Evolutionary conservation across 2,888 invertebrate genomes (phyloP), one percentile per base, ranked within the genome.

Genomic region (Hypomecis punctinalis): DNA sequence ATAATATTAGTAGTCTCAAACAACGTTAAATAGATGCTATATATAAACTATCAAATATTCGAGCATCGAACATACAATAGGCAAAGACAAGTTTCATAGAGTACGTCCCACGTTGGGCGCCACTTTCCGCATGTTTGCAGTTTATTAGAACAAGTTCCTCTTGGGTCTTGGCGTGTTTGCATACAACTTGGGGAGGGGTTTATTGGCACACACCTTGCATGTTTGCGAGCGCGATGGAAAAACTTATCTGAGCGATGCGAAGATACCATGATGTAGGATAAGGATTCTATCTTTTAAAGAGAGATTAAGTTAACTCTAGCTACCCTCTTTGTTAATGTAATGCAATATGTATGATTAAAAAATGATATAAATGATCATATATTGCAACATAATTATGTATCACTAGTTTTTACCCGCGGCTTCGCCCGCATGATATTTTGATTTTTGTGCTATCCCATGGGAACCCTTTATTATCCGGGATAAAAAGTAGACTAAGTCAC

Each of bases 121-220:
- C 78, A 78, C 64, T 62, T 72, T 72, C 85, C 87, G 77, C 88
- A 86, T 90, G 88, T 91, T 90, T 91, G 88, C 80, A 81, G 85
- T 88, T 88, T 90, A 89, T 91, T 89, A 88, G 86, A 80, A 80
- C 77, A 86, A 90, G 83, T 89, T 88, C 75, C 81, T 74, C 80
- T 80, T 70, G 76, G 78, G 81, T 74, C 80, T 80, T 70, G 76
- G 78, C 76, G 76, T 84, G 88, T 91, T 90, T 87, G 86, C 86
- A 77, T 77, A 78, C 76, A 78, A 77, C 76, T 78, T 77, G 73
- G 72, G 70, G 69, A 60, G 69, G 71, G 75, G 76, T 79, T 76
- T 81, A 79, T 81, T 87, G 85, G 75, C 81, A 66, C 77, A 74
- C 73, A 72, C 81, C 76, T 76, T 68, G 78, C 66, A n/a, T 49